Evolutionary conservation across 1,140 invertebrate species (phyloP).

Genomic region (Adelges cooleyi): DNA sequence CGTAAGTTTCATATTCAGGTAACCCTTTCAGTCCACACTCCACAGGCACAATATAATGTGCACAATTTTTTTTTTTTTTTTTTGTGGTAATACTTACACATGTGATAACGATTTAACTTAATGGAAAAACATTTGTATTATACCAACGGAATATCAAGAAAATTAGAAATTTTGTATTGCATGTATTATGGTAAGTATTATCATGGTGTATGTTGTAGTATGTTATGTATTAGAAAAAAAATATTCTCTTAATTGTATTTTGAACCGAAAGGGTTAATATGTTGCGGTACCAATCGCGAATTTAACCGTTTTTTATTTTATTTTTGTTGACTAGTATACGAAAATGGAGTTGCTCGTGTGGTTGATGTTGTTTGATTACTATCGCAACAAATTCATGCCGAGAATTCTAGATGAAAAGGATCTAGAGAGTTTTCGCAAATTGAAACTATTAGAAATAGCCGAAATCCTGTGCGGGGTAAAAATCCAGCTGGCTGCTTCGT

Average conservation of each 20-base stretch:
- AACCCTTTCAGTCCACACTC: not conserved
- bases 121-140: too few relatives aligned
- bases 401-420: conserved; percentile 12
- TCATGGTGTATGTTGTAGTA: too few relatives aligned
- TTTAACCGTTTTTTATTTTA: not conserved
- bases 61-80: too few relatives aligned
- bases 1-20: not conserved
- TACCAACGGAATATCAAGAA: too few relatives aligned
- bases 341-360: conserved; percentile 10
- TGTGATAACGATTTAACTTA: too few relatives aligned
- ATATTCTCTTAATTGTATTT: too few relatives aligned
- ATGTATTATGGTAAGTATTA: too few relatives aligned
- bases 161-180: too few relatives aligned
- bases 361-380: conserved; percentile 9
- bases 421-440: not conserved
- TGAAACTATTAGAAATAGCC: conserved; percentile 2
- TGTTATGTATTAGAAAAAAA: too few relatives aligned
- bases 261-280: too few relatives aligned
- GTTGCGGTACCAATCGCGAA: too few relatives aligned
- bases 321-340: not conserved
- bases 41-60: not conserved
- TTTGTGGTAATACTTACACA: too few relatives aligned
- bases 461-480: not conserved
- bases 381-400: conserved; percentile 14
- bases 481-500: conserved; percentile 7